These are phyloP conservation scores for Scaptomyza pallida DNA, from an alignment of 1,140 invertebrate species.

Conservation along the genomic window DNA sequence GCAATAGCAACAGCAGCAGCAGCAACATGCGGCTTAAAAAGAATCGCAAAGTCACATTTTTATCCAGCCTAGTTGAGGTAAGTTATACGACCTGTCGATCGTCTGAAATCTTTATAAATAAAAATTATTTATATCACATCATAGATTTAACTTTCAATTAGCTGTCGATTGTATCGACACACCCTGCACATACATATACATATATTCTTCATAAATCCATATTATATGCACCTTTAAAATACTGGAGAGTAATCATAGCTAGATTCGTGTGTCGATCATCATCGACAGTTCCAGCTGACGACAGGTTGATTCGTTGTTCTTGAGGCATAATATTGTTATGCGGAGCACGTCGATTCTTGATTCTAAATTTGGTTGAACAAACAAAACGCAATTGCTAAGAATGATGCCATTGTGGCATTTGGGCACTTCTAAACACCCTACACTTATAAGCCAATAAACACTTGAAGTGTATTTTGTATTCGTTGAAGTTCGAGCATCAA, in stretches of 20 bases:
- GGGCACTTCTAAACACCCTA: conserved; percentile 52
- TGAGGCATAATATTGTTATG: conserved; percentile 40
- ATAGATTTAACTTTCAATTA: neutral
- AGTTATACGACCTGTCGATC: conserved; percentile 27
- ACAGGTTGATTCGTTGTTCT: conserved; percentile 34
- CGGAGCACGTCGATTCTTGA: conserved; percentile 56
- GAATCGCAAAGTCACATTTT: conserved; percentile 82
- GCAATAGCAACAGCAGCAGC: conserved; percentile 26
- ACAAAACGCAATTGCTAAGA: conserved; percentile 74
- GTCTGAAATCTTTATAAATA: neutral
- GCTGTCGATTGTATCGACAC: neutral
- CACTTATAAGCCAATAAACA: too few species aligned
- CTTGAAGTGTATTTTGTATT: too few species aligned
- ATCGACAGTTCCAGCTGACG: conserved; percentile 50
- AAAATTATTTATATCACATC: neutral
- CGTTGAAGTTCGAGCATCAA: too few species aligned
- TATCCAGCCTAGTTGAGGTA: conserved; percentile 78
- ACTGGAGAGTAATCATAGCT: neutral
- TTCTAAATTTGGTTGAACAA: conserved; percentile 70
- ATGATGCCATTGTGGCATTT: conserved; percentile 57
- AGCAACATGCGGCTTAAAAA: conserved; percentile 79
- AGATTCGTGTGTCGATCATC: conserved; percentile 39
- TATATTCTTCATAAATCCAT: neutral
- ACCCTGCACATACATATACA: neutral
- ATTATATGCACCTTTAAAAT: neutral